Evolutionary conservation across 1,140 invertebrate genomes (phyloP).

Genomic region (Trialeurodes vaporariorum): DNA sequence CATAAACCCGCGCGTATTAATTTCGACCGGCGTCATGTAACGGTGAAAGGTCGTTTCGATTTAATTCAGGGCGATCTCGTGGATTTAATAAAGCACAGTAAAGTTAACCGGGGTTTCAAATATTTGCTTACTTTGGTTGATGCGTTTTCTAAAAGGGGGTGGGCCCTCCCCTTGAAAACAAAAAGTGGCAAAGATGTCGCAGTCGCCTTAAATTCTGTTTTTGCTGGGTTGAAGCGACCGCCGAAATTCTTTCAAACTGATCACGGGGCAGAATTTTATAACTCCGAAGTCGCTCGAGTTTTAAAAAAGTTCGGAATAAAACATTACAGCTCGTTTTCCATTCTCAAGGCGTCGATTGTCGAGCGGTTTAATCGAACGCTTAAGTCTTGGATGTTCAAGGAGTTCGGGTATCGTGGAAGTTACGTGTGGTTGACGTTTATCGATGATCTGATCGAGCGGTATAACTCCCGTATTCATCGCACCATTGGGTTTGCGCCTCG

Average conservation of each 20-base stretch:
- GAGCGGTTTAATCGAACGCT: conserved; percentile 36
- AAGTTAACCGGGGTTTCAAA: conserved; percentile 32
- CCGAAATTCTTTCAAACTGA: conserved; percentile 17
- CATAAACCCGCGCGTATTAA: conserved; percentile 19
- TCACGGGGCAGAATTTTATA: conserved; percentile 27
- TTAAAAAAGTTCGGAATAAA: conserved; percentile 29
- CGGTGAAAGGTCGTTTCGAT: conserved; percentile 16
- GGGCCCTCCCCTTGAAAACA: conserved; percentile 35
- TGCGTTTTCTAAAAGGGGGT: conserved; percentile 37
- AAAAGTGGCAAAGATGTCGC: conserved; percentile 33
- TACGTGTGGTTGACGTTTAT: conserved; percentile 34
- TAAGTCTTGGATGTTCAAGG: conserved; percentile 32
- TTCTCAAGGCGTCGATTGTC: conserved; percentile 33
- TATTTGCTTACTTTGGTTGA: conserved; percentile 38
- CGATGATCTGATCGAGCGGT: conserved; percentile 29
- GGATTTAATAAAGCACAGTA: conserved; percentile 27
- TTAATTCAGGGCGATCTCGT: conserved; percentile 21
- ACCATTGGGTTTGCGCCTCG: conserved; percentile 34
- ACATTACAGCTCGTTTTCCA: conserved; percentile 29
- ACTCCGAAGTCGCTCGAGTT: conserved; percentile 25
- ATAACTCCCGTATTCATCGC: conserved; percentile 36
- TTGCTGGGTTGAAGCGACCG: conserved; percentile 6
- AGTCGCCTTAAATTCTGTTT: conserved; percentile 24
- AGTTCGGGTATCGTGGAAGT: conserved; percentile 34
- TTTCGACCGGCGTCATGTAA: conserved; percentile 16